Conservation (phyloP, 2,888 invertebrate species). For the Urechis unicinctus region DNA sequence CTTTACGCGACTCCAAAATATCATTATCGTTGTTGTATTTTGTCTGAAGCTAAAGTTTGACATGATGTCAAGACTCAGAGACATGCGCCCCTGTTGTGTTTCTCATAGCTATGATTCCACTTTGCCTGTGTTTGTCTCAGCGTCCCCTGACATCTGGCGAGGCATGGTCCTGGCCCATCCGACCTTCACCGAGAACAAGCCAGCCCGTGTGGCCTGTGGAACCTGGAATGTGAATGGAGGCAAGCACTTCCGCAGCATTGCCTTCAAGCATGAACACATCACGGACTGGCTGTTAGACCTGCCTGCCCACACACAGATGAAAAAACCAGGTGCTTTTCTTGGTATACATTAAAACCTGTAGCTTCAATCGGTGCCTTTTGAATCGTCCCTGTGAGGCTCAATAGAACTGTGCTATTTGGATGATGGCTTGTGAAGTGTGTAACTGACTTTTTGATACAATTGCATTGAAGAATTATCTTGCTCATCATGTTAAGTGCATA, state of each 20-base stretch:
- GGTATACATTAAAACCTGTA: too few relatives aligned
- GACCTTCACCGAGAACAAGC: constrained; percentile 32
- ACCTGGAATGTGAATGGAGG: constrained; percentile 99
- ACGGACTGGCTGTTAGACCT: constrained; percentile 69
- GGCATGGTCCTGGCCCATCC: constrained; percentile 21
- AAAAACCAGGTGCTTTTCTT: constrained; percentile 28
- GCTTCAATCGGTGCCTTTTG: too few relatives aligned
- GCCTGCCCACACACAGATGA: constrained; percentile 54
- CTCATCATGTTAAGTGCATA: not conserved
- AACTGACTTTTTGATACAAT: not conserved
- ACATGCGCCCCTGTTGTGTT: not conserved
- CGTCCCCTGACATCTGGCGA: constrained; percentile 10
- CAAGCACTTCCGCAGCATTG: constrained; percentile 93
- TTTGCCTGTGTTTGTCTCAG: constrained; percentile 9
- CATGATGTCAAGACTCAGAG: not conserved
- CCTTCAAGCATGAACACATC: constrained; percentile 64
- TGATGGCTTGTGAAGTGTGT: too few relatives aligned
- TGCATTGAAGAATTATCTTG: not conserved
- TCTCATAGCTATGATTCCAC: not conserved
- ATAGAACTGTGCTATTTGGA: too few relatives aligned
- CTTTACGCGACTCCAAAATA: too few relatives aligned
- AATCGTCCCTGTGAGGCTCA: too few relatives aligned
- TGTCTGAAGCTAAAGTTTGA: not conserved
- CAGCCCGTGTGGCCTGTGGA: constrained; percentile 74
- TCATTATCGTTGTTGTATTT: not conserved